phyloP scores from a whole-genome alignment of 2,113 vertebrate genomes.

The Poicephalus gulielmi region DNA sequence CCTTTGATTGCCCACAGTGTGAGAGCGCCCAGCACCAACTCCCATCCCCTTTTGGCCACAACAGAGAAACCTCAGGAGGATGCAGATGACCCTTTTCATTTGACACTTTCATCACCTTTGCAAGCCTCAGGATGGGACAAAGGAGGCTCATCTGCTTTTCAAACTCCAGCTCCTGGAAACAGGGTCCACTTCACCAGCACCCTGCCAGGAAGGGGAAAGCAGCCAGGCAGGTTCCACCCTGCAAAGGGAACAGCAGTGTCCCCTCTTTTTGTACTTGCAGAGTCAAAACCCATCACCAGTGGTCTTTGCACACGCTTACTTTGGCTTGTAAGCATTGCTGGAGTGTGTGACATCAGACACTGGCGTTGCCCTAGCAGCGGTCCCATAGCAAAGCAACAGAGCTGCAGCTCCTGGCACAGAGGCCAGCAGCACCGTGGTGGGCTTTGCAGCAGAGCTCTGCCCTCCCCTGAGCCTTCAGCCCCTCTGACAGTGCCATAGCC shows the following conservation, averaged over 20 bases:
- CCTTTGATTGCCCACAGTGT: accelerated
- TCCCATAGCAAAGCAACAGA: conserved; percentile 34
- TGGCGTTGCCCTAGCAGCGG: conserved; percentile 18
- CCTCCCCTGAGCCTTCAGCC: not conserved
- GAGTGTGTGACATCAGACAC: not conserved
- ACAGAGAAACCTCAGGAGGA: not conserved
- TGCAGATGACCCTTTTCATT: not conserved
- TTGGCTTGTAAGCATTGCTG: not conserved
- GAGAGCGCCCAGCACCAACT: accelerated
- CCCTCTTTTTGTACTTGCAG: not conserved
- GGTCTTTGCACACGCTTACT: not conserved
- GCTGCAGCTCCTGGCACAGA: not conserved
- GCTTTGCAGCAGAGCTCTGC: not conserved
- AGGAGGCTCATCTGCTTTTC: not conserved
- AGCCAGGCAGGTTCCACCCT: not conserved
- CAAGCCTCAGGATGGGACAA: not conserved
- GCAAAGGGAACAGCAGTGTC: not conserved
- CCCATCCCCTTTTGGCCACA: not conserved
- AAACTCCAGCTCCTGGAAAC: not conserved
- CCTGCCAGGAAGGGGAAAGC: not conserved
- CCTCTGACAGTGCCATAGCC: not conserved
- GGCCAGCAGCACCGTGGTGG: not conserved
- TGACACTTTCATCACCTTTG: not conserved
- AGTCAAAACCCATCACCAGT: not conserved
- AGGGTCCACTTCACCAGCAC: not conserved